phyloP scores from a whole-genome alignment of 2,113 vertebrate genomes.

The Anseranas semipalmata region DNA sequence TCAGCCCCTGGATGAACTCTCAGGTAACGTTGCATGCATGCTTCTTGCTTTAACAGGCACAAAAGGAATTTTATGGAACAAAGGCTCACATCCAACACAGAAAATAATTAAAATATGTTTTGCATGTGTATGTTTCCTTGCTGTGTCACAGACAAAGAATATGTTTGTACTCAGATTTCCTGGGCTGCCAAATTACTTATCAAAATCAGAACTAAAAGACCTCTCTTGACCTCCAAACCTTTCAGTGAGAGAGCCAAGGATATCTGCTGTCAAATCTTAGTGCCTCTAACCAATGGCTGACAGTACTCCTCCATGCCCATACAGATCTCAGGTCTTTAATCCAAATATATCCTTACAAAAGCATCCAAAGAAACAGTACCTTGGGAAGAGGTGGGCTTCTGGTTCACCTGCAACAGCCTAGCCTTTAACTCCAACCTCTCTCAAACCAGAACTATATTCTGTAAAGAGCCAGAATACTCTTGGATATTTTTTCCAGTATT shows the following conservation, averaged over 20 bases:
- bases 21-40: background rate
- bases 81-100: background rate
- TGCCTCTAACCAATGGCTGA: background rate
- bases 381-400: background rate
- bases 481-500: background rate
- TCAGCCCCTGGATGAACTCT: background rate
- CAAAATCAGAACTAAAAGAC: background rate
- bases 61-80: background rate
- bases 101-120: background rate
- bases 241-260: background rate
- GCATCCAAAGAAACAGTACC: background rate
- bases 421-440: background rate
- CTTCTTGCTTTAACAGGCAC: background rate
- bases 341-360: background rate
- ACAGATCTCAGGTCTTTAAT: background rate
- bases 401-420: background rate
- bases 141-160: background rate
- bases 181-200: background rate
- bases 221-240: background rate
- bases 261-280: background rate
- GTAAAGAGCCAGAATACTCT: background rate
- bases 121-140: fast-evolving
- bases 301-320: background rate
- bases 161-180: background rate
- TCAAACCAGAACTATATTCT: background rate